Base-by-base conservation (phyloP, 1,140 invertebrate species). In the Magallana gigas region DNA sequence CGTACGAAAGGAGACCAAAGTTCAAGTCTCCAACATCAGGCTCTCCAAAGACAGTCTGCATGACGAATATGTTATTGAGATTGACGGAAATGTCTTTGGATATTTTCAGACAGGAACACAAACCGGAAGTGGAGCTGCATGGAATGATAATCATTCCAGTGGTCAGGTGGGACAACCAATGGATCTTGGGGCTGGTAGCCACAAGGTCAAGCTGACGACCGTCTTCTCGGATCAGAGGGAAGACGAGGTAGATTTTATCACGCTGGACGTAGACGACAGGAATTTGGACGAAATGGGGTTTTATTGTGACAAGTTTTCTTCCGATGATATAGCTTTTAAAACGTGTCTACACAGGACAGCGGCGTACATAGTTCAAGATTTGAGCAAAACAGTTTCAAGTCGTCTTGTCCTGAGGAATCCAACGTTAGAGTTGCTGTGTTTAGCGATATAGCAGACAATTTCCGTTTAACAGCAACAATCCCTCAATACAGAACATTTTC, bases 401-500 rank as follows among this genome's bases (percentile, higher is more conserved):
- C 90, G 1, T 81, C 71, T 58, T 91, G 91, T 68, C 88, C 91
- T 2, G 91, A 91, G 56, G 90, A 90, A 36, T 90, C 90, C 60
- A 91, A 91, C 81, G 88, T 91, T 7, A 88, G 90, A 57, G 84
- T 91, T 8, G 64, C 87, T 18, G 57, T 90, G 12, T 91, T 89
- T 60, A 80, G 86, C 57, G 58, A 57, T 1, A 68, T 60, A 12
- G 81, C 89, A 0, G 62, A 59, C 3, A 84, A 85, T 29, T 91
- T 91, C 60, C 80, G 68, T n/a, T 56, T 91, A 12, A 89, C 88
- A 9, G 91, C 90, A 11, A 84, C 86, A 16, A 68, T 88, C 23
- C 91, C 91, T 71, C 87, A 85, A n/a, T 91, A 91, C 84, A 84
- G 60, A 48, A 84, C 90, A 9, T 91, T 89, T 59, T 62, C 76